A percentile compares a stretch with the other conserved stretches of the same genome.
Evolutionary conservation across 2,797 vertebrate genomes (phyloP).

Genomic region (Myripristis jacobus): DNA sequence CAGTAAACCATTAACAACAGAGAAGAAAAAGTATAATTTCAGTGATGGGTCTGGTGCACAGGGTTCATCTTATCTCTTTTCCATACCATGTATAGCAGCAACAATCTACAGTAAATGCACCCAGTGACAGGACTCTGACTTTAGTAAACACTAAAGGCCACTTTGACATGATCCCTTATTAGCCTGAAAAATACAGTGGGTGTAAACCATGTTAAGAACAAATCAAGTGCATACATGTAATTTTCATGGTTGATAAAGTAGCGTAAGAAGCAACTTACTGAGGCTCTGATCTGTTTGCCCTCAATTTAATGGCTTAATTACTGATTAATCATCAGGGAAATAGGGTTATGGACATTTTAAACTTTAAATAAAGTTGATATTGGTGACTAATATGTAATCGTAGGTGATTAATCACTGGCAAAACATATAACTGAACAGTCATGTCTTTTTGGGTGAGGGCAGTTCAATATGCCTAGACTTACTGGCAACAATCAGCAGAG

Average conservation of each 20-base stretch:
- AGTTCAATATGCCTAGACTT: neutral
- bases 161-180: constrained; percentile 14
- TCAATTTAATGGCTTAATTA: constrained; percentile 12
- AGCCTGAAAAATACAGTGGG: constrained; percentile 4
- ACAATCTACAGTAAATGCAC: constrained; percentile 61
- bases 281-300: neutral
- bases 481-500: neutral
- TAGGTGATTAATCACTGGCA: neutral
- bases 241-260: neutral
- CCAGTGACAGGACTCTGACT: constrained; percentile 51
- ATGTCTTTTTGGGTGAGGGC: neutral
- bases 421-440: neutral
- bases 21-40: neutral
- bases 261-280: neutral
- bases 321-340: neutral
- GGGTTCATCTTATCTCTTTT: constrained; percentile 70
- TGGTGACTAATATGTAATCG: neutral
- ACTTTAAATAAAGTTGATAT: neutral
- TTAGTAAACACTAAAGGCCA: constrained; percentile 65
- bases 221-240: neutral
- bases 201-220: neutral
- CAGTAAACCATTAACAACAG: constrained; percentile 8
- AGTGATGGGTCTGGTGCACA: constrained; percentile 38
- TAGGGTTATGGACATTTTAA: neutral
- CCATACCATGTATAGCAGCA: constrained; percentile 47